A percentile compares a stretch with the other conserved stretches of the same genome.
These are phyloP conservation scores for Cephalopachus bancanus DNA, from an alignment of 2,797 vertebrate genomes.

Conservation along the genomic window DNA sequence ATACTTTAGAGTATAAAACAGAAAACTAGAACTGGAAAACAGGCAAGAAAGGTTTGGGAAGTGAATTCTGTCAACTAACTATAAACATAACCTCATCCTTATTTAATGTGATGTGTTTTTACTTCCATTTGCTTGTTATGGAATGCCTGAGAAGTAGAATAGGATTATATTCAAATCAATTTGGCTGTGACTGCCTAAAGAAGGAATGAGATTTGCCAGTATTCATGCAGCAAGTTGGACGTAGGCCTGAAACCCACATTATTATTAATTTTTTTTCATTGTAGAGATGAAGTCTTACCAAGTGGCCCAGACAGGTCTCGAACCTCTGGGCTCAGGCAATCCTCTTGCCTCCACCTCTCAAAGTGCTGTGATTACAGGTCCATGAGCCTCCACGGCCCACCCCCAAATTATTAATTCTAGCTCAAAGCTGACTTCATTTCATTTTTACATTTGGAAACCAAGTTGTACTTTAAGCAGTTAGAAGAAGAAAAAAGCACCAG, in stretches of 20 bases:
- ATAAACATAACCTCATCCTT: constrained; percentile 14
- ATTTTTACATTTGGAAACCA: constrained; percentile 49
- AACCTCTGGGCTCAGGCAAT: too few species aligned
- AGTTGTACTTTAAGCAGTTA: constrained; percentile 1
- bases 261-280: background rate
- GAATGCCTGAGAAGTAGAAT: constrained; percentile 40
- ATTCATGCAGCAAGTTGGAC: constrained; percentile 33
- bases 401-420: constrained; percentile 38
- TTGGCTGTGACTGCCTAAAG: constrained; percentile 20
- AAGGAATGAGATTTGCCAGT: constrained; percentile 40
- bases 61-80: background rate
- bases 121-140: constrained; percentile 36
- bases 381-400: too few species aligned
- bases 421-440: constrained; percentile 46
- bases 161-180: background rate
- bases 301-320: too few species aligned
- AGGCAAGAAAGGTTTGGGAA: background rate
- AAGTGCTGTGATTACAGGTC: too few species aligned
- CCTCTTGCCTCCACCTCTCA: too few species aligned
- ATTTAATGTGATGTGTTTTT: constrained; percentile 52
- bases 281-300: too few species aligned
- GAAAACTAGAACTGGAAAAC: background rate
- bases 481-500: constrained; percentile 21
- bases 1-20: background rate
- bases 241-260: constrained; percentile 22